These are phyloP conservation scores for Gila robusta DNA, from an alignment of 2,797 vertebrate genomes.

Conservation along the genomic window DNA sequence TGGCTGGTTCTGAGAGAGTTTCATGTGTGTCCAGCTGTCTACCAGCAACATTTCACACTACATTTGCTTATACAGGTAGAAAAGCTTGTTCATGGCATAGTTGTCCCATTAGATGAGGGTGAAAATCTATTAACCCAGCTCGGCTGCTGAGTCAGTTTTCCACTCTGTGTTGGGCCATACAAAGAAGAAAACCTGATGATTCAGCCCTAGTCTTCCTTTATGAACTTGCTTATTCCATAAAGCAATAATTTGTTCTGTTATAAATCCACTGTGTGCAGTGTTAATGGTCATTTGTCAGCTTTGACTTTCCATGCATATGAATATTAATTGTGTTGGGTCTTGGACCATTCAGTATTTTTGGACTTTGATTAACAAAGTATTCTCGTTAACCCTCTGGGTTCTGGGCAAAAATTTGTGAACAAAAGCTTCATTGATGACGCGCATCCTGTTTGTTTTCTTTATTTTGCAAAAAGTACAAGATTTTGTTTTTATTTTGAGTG, in stretches of 20 bases:
- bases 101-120: constrained; percentile 26
- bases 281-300: constrained; percentile 50
- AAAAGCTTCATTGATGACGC: no score
- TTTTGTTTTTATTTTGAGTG: no score
- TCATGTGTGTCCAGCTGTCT: neutral
- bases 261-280: constrained; percentile 41
- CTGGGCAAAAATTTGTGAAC: no score
- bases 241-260: constrained; percentile 52
- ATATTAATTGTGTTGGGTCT: constrained; percentile 48
- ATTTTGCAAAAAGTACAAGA: no score
- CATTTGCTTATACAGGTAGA: constrained; percentile 20
- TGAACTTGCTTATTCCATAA: constrained; percentile 24
- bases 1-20: neutral
- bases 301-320: constrained; percentile 42
- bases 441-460: no score
- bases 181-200: constrained; percentile 41
- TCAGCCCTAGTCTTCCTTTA: constrained; percentile 40
- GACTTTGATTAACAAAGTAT: neutral
- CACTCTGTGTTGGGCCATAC: neutral
- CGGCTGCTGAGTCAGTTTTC: constrained; percentile 32
- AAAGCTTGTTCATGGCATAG: constrained; percentile 5
- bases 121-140: constrained; percentile 39
- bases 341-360: constrained; percentile 21
- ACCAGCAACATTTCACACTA: neutral
- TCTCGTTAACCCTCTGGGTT: no score